These are phyloP conservation scores for Lysiphlebus fabarum DNA, from an alignment of 1,140 invertebrate genomes.

Conservation along the genomic window DNA sequence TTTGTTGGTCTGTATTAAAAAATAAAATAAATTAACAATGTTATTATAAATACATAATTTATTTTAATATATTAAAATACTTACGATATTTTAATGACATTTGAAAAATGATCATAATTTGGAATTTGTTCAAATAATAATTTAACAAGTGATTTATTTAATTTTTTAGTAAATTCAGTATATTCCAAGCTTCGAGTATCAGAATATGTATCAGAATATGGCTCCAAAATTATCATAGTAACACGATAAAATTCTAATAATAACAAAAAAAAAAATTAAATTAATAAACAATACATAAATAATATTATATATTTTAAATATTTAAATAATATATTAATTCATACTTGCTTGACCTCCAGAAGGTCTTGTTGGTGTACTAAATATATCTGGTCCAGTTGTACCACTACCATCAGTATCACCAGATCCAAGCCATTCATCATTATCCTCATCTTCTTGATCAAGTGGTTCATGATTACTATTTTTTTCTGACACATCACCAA, in stretches of 20 bases:
- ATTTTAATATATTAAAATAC: constrained; percentile 19
- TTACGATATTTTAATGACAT: constrained; percentile 49
- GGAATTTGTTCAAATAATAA: constrained; percentile 37
- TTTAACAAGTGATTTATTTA: constrained; percentile 41
- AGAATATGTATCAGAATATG: constrained; percentile 39
- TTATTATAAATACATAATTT: background rate
- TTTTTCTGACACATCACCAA: constrained; percentile 26
- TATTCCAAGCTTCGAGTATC: constrained; percentile 42
- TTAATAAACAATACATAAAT: constrained; percentile 14
- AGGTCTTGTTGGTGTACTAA: background rate
- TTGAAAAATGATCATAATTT: constrained; percentile 37
- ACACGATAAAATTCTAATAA: constrained; percentile 45
- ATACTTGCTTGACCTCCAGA: constrained; percentile 27
- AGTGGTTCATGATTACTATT: background rate
- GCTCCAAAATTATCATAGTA: constrained; percentile 44
- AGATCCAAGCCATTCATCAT: constrained; percentile 43
- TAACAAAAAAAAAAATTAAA: constrained; percentile 13
- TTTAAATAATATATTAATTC: constrained; percentile 17
- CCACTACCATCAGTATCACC: constrained; percentile 42
- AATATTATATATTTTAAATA: constrained; percentile 2
- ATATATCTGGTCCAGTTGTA: background rate
- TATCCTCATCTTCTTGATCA: constrained; percentile 29
- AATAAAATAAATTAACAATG: background rate
- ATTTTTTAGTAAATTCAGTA: constrained; percentile 36
- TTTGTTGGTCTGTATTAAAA: constrained; percentile 32